A percentile compares a stretch with the other conserved stretches of the same genome.
phyloP scores from a whole-genome alignment of 2,113 vertebrate species.

The Seriola quinqueradiata region DNA sequence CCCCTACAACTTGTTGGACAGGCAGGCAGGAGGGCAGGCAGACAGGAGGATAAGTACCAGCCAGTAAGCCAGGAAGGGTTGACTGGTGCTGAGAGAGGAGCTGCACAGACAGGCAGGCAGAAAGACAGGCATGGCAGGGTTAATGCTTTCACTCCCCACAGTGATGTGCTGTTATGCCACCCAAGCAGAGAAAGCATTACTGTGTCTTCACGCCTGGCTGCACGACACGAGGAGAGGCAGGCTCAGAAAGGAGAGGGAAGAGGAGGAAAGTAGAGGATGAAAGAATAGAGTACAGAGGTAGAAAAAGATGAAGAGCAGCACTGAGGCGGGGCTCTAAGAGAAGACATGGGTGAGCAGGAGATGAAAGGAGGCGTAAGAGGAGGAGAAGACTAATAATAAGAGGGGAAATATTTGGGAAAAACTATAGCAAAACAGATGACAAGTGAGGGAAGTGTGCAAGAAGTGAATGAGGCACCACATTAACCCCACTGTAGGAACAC shows the following conservation, averaged over 20 bases:
- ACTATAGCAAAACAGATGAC: constrained; percentile 23
- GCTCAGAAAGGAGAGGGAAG: constrained; percentile 43
- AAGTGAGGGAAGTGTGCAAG: constrained; percentile 42
- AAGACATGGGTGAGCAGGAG: constrained; percentile 37
- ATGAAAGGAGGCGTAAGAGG: constrained; percentile 26
- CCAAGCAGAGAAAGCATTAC: constrained; percentile 84
- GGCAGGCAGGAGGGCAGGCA: constrained; percentile 41
- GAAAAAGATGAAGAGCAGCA: constrained; percentile 50
- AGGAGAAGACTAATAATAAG: constrained; percentile 2
- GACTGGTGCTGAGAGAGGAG: constrained; percentile 71
- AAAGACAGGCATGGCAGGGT: constrained; percentile 74
- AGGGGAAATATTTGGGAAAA: constrained; percentile 26
- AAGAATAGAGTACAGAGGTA: constrained; percentile 56
- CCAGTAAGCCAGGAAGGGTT: constrained; percentile 58
- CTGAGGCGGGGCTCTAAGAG: constrained; percentile 49
- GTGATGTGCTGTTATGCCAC: constrained; percentile 84
- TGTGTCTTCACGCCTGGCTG: constrained; percentile 83
- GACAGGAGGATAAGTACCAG: constrained; percentile 64
- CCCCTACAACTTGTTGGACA: constrained; percentile 78
- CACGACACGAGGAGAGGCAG: constrained; percentile 71
- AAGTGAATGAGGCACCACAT: constrained; percentile 33
- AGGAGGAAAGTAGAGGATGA: constrained; percentile 50
- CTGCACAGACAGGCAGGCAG: constrained; percentile 63
- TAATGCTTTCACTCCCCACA: constrained; percentile 81
- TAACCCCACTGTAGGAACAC: constrained; percentile 35